Evolutionary conservation across 2,797 vertebrate species (phyloP), one percentile per base, ranked within the genome.

Genomic region (Sebastes itinus): DNA sequence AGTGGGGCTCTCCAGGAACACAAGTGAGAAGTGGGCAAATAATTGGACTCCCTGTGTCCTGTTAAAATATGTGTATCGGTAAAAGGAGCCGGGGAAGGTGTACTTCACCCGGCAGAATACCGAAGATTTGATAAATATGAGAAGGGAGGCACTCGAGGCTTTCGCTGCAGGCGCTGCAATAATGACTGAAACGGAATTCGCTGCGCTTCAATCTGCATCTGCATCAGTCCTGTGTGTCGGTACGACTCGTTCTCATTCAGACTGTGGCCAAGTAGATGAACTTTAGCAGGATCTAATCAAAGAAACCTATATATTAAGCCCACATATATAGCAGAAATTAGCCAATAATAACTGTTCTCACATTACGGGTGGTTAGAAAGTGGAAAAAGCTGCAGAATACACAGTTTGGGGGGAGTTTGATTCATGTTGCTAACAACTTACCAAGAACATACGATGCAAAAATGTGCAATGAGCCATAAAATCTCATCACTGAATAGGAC

Each of bases 1-100:
- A 96, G 88, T 87, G 61, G 76, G 69, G 85, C 91, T 93, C 95
- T 95, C 88, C 91, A 94, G 90, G 88, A 93, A 62, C 84, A 77
- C 84, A 67, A 90, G 92, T 77, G 86, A 91, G 73, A 90, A 91
- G 91, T 87, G 89, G 92, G 78, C 90, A 88, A 93, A 93, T 95
- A 95, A 96, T 94, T 93, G 91, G 89, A 91, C 87, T 86, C 86
- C 82, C 82, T 8, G 74, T 83, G 90, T 89, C 84, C 86, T 80
- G 86, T 86, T 91, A 84, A 94, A 92, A 93, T 91, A 87, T 92
- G 91, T 90, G 92, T 82, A 71, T 82, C 18, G 28, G 73, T 66
- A 73, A 84, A 86, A 75, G 71, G 20, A 82, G 80, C 72, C 23
- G 3, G 74, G 72, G 76, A 92, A 90, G 90, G 92, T 92, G 85